A percentile compares a stretch with the other conserved stretches of the same genome.
Conservation (phyloP, 2,797 vertebrate species). For the Anomalospiza imberbis region DNA sequence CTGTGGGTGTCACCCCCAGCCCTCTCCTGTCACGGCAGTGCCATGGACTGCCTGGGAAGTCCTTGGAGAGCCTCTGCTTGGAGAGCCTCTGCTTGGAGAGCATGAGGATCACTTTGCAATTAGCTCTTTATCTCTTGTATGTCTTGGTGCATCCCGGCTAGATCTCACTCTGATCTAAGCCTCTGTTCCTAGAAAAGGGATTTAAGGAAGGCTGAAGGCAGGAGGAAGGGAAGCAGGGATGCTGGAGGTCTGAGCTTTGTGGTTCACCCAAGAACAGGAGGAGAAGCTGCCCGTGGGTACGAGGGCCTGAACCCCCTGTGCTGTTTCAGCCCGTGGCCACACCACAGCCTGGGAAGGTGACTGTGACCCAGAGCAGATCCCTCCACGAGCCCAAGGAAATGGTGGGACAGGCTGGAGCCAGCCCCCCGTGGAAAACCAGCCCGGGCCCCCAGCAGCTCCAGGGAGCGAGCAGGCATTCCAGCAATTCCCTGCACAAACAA, state of each 20-base stretch:
- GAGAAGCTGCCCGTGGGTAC: not conserved
- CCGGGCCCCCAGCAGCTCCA: rapidly evolving
- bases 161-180: not conserved
- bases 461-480: not conserved
- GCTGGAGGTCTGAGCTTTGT: not conserved
- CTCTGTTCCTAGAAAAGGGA: not conserved
- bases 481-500: conserved; percentile 27
- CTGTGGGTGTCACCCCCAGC: not conserved
- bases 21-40: not conserved
- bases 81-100: not conserved
- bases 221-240: not conserved
- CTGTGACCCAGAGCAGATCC: not conserved
- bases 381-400: rapidly evolving
- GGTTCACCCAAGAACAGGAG: not conserved
- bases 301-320: not conserved
- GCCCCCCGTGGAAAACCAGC: not conserved
- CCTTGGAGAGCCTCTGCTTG: not conserved
- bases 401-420: not conserved
- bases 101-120: not conserved
- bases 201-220: not conserved
- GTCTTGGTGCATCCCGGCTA: not conserved
- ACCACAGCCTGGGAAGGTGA: not conserved
- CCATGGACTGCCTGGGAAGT: not conserved
- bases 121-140: not conserved
- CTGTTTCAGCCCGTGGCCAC: rapidly evolving